Conservation (phyloP, 2,888 invertebrate species). For the Nephrocerus scutellatus region DNA sequence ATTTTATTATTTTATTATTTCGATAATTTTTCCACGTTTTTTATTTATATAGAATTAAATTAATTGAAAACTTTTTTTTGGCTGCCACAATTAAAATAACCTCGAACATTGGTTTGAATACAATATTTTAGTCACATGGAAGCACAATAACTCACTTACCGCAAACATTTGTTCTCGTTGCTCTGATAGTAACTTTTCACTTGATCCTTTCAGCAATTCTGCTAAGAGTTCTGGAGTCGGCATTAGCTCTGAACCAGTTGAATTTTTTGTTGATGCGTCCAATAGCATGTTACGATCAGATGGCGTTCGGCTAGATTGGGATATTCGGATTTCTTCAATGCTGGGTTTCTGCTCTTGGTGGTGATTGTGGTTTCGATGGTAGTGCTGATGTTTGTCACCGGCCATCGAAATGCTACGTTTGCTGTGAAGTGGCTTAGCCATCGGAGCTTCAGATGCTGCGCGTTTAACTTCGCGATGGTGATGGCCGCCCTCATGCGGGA, state of each 20-base stretch:
- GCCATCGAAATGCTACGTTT: constrained; percentile 44
- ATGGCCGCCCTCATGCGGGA: constrained; percentile 2
- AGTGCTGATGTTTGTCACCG: constrained; percentile 29
- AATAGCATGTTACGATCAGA: constrained; percentile 20
- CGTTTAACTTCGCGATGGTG: constrained; percentile 35
- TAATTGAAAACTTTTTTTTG: too few relatives aligned
- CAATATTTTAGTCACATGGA: constrained; percentile 6
- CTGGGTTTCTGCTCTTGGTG: constrained; percentile 37
- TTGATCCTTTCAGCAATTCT: constrained; percentile 70
- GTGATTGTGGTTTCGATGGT: constrained; percentile 24
- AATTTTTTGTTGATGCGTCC: constrained; percentile 10
- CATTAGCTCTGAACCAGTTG: constrained; percentile 26
- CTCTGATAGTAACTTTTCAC: constrained; percentile 65
- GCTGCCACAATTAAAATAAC: too few relatives aligned
- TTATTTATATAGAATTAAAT: too few relatives aligned
- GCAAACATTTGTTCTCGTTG: constrained; percentile 44
- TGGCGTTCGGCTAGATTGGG: constrained; percentile 21
- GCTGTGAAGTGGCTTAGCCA: constrained; percentile 32
- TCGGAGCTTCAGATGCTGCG: constrained; percentile 39
- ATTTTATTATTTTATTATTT: neutral
- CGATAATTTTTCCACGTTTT: too few relatives aligned
- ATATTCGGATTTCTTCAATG: constrained; percentile 32
- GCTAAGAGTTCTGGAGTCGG: constrained; percentile 64
- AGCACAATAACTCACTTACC: constrained; percentile 32
- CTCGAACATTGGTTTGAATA: too few relatives aligned